These are phyloP conservation scores for Pelobates fuscus DNA, from an alignment of 2,113 vertebrate species.

Conservation along the genomic window DNA sequence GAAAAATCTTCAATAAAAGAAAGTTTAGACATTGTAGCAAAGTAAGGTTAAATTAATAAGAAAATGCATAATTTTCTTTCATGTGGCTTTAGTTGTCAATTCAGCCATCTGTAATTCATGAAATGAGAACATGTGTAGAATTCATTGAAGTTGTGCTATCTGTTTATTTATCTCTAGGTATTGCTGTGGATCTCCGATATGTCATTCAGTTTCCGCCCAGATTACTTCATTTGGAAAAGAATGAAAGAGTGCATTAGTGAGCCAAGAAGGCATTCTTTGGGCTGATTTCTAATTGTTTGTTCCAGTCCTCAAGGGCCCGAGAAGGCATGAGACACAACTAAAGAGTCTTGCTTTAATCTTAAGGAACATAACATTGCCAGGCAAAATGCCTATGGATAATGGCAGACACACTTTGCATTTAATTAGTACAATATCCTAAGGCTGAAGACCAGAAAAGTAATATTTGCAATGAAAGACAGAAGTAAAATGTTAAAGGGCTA, in stretches of 20 bases:
- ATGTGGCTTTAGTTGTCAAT: conserved; percentile 40
- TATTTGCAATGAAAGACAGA: too few species aligned
- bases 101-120: conserved; percentile 41
- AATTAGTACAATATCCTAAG: too few species aligned
- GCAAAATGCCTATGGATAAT: not conserved
- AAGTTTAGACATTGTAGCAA: conserved; percentile 27
- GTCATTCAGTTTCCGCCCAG: conserved; percentile 41
- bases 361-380: not conserved
- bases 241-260: conserved; percentile 28
- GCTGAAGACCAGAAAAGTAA: too few species aligned
- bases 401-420: not conserved
- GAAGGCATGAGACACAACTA: conserved; percentile 5
- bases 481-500: too few species aligned
- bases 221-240: conserved; percentile 45
- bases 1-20: conserved; percentile 17
- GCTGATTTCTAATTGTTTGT: conserved; percentile 37
- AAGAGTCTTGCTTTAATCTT: not conserved
- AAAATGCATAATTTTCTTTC: conserved; percentile 40
- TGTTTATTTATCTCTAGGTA: conserved; percentile 49
- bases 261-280: conserved; percentile 42
- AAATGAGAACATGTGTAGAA: conserved; percentile 37
- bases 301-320: conserved; percentile 31
- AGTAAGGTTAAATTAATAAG: conserved; percentile 29
- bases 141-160: conserved; percentile 41
- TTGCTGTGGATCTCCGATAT: conserved; percentile 38